Conservation (phyloP, 2,888 invertebrate genomes). For the Rotaria macrura region DNA sequence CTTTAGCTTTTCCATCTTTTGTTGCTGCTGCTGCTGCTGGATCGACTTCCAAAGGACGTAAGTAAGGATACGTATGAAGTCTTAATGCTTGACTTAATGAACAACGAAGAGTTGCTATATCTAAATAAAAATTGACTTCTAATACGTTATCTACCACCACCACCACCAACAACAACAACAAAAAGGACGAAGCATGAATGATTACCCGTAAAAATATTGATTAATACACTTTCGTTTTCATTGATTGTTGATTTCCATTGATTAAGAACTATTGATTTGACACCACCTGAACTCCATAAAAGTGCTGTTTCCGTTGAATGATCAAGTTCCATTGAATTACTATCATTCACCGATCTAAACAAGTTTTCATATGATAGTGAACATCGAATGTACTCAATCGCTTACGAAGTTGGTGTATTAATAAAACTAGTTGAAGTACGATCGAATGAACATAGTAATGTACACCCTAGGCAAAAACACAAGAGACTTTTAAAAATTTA, state of each 20-base stretch:
- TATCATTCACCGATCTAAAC: background rate
- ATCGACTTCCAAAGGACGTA: background rate
- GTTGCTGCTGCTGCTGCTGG: background rate
- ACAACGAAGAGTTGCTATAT: background rate
- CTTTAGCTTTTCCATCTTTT: background rate
- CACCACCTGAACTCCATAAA: background rate
- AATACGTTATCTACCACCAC: background rate
- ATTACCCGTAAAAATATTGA: background rate
- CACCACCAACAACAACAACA: background rate
- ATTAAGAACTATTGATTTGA: background rate
- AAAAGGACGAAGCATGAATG: background rate
- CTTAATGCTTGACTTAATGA: constrained; percentile 18
- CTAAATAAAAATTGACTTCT: background rate
- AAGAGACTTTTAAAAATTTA: too few species aligned
- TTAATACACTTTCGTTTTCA: background rate
- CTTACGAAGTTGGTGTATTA: background rate
- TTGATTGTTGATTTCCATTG: constrained; percentile 1
- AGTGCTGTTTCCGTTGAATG: background rate
- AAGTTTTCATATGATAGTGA: background rate
- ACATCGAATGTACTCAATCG: background rate
- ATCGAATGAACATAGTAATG: background rate
- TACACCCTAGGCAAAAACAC: background rate
- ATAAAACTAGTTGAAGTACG: constrained; percentile 3
- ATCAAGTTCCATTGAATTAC: background rate
- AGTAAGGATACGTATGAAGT: background rate